These are phyloP conservation scores for Anguilla anguilla DNA, from an alignment of 2,797 vertebrate genomes.

Conservation along the genomic window DNA sequence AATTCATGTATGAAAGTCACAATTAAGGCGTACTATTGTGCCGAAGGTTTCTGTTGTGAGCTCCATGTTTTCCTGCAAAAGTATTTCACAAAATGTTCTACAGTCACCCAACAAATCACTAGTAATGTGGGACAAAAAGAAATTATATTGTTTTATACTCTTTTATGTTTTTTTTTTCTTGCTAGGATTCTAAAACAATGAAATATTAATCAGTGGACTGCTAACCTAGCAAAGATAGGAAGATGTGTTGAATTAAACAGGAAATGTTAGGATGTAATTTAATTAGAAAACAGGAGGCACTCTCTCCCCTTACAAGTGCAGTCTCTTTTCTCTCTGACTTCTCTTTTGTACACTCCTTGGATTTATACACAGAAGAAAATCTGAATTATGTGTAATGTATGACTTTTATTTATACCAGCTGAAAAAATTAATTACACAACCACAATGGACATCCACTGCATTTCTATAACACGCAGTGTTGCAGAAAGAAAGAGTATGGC, in stretches of 20 bases:
- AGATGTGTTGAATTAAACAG: slow-evolving; percentile 80
- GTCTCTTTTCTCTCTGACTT: slow-evolving; percentile 7
- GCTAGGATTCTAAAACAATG: slow-evolving; percentile 67
- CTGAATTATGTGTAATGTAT: slow-evolving; percentile 46
- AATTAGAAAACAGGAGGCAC: slow-evolving; percentile 15
- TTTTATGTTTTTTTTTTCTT: slow-evolving; percentile 49
- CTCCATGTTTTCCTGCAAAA: slow-evolving; percentile 78
- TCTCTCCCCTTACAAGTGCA: slow-evolving; percentile 6
- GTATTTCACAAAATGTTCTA: slow-evolving; percentile 68
- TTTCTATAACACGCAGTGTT: background rate
- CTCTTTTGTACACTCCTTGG: slow-evolving; percentile 35
- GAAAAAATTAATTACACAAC: slow-evolving; percentile 4
- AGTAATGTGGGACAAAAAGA: slow-evolving; percentile 47
- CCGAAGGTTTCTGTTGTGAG: slow-evolving; percentile 61
- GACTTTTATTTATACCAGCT: slow-evolving; percentile 76
- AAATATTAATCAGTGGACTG: slow-evolving; percentile 76
- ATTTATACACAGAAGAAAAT: slow-evolving; percentile 47
- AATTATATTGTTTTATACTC: slow-evolving; percentile 65
- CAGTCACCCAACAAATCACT: slow-evolving; percentile 64
- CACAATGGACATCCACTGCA: background rate
- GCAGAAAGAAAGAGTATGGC: background rate
- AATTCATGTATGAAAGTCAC: slow-evolving; percentile 60
- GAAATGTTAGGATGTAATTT: slow-evolving; percentile 79
- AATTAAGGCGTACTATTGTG: background rate
- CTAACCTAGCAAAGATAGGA: slow-evolving; percentile 76